Percentiles rank a stretch among this genome's conserved stretches.
These are phyloP conservation scores for Gallinago undulata DNA, from an alignment of 2,113 vertebrate species.

Conservation along the genomic window DNA sequence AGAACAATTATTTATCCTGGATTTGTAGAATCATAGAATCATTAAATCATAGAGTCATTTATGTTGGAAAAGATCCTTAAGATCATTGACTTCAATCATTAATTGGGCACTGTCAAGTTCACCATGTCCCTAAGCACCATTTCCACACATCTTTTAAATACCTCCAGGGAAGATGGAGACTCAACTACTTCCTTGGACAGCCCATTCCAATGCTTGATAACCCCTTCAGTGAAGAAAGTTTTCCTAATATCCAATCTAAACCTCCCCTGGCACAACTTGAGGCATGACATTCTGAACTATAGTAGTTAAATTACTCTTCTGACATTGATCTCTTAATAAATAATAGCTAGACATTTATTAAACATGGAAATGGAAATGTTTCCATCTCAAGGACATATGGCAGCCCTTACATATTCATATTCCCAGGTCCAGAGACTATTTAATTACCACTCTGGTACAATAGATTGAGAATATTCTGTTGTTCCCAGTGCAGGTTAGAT, in stretches of 20 bases:
- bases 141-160: not conserved
- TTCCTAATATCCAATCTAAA: not conserved
- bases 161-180: not conserved
- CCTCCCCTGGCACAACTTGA: not conserved
- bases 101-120: not conserved
- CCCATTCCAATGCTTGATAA: not conserved
- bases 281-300: not conserved
- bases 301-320: not conserved
- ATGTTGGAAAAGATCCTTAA: not conserved
- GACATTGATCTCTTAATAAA: not conserved
- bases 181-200: not conserved
- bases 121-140: not conserved
- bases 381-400: not conserved
- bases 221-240: not conserved
- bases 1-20: not conserved
- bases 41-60: not conserved
- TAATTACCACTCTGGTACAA: not conserved
- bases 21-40: not conserved
- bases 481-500: not conserved
- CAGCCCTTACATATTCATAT: not conserved
- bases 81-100: not conserved
- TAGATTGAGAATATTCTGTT: not conserved
- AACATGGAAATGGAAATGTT: not conserved
- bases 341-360: not conserved
- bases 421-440: not conserved